phyloP scores from a whole-genome alignment of 2,113 vertebrate species.

The Chiloscyllium plagiosum region DNA sequence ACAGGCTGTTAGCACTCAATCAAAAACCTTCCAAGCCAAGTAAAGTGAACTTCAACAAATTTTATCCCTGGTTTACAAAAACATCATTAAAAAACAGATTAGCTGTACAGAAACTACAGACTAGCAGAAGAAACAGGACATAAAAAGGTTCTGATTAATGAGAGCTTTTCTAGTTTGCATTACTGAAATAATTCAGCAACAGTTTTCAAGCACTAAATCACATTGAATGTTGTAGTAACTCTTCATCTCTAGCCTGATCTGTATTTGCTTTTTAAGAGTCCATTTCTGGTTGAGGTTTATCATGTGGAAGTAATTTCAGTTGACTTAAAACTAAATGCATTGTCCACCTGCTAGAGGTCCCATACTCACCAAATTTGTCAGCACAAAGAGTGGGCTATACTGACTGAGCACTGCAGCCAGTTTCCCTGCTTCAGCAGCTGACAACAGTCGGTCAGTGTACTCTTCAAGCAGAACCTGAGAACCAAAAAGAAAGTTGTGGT shows the following conservation, averaged over 20 bases:
- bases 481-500: not conserved
- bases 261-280: not conserved
- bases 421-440: conserved; percentile 79
- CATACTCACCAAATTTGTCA: conserved; percentile 71
- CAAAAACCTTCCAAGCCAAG: not conserved
- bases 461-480: conserved; percentile 64
- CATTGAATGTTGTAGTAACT: not conserved
- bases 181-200: not conserved
- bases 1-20: not conserved
- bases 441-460: conserved; percentile 66
- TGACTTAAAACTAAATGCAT: not conserved
- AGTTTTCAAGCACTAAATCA: not conserved
- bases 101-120: not conserved
- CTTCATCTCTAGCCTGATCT: not conserved
- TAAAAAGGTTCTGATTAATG: not conserved
- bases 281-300: not conserved
- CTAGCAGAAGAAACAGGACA: not conserved
- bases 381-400: conserved; percentile 79
- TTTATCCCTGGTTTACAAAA: not conserved
- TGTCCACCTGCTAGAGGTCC: not conserved
- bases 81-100: not conserved
- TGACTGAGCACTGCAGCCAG: conserved; percentile 78
- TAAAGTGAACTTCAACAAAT: not conserved
- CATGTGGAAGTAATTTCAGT: not conserved
- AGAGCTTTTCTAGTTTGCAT: not conserved